These are phyloP conservation scores for Mylabris sibirica DNA, from an alignment of 2,888 invertebrate genomes.

Conservation along the genomic window DNA sequence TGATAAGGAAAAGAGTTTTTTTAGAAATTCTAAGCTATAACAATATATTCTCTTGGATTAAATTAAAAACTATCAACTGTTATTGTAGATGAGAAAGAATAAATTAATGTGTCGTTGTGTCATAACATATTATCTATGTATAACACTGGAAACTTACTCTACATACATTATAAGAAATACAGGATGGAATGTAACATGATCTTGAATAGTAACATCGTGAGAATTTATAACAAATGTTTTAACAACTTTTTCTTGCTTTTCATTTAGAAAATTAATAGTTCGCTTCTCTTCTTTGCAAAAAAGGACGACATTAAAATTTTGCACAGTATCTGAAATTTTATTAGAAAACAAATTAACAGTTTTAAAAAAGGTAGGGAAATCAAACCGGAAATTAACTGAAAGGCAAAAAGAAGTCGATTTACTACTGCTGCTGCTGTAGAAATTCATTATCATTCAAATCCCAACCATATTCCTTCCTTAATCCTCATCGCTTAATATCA, in stretches of 20 bases:
- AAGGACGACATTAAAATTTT: neutral
- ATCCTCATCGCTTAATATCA: too few species aligned
- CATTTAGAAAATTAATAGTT: neutral
- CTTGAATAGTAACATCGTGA: conserved; percentile 25
- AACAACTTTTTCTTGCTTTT: neutral
- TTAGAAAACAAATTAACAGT: neutral
- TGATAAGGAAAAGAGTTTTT: neutral
- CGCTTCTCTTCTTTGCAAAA: neutral
- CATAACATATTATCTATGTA: conserved; percentile 16
- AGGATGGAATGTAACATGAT: conserved; percentile 28
- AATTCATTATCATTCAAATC: too few species aligned
- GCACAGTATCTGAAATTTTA: neutral
- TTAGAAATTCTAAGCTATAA: neutral
- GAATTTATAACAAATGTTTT: conserved; percentile 18
- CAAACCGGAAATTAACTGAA: neutral
- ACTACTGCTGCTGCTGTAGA: neutral
- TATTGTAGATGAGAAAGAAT: conserved; percentile 17
- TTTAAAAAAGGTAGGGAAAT: neutral
- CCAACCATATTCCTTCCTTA: too few species aligned
- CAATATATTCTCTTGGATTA: neutral
- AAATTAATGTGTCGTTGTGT: conserved; percentile 29
- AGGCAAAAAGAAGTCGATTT: neutral
- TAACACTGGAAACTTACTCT: conserved; percentile 7
- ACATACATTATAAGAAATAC: conserved; percentile 23
- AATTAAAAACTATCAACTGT: conserved; percentile 9